Conservation (phyloP, 2,888 invertebrate genomes). For the Tiliacea citrago region DNA sequence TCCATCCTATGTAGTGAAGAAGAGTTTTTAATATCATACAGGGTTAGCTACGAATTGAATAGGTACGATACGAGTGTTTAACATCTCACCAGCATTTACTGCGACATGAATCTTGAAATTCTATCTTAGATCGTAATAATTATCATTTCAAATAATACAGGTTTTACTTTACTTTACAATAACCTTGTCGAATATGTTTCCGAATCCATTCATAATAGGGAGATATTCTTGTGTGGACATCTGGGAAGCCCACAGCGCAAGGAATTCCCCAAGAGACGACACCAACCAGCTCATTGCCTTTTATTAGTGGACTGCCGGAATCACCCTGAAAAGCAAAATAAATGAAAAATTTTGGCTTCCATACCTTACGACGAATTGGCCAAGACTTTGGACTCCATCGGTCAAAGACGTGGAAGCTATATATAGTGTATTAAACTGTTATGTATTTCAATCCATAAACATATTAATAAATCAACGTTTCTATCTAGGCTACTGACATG, state of each 20-base stretch:
- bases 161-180: conserved; percentile 36
- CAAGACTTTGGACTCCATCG: background rate
- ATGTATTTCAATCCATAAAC: background rate
- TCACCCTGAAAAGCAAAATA: conserved; percentile 81
- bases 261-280: conserved; percentile 88
- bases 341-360: background rate
- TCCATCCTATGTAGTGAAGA: background rate
- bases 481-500: conserved; percentile 77
- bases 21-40: background rate
- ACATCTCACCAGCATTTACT: background rate
- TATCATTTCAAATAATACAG: background rate
- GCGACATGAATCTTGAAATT: background rate
- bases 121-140: background rate
- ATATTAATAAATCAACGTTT: background rate
- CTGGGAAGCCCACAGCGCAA: conserved; percentile 87
- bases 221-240: conserved; percentile 85
- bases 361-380: background rate
- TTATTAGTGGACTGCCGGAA: conserved; percentile 85
- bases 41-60: background rate
- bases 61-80: too few relatives aligned
- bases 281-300: conserved; percentile 79
- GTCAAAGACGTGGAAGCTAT: too few relatives aligned
- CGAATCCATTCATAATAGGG: conserved; percentile 81
- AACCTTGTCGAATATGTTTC: conserved; percentile 56
- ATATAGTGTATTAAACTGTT: too few relatives aligned